Percentiles rank a stretch among this genome's conserved stretches.
phyloP scores from a whole-genome alignment of 2,888 invertebrate genomes.

The Trachelus tabidus region DNA sequence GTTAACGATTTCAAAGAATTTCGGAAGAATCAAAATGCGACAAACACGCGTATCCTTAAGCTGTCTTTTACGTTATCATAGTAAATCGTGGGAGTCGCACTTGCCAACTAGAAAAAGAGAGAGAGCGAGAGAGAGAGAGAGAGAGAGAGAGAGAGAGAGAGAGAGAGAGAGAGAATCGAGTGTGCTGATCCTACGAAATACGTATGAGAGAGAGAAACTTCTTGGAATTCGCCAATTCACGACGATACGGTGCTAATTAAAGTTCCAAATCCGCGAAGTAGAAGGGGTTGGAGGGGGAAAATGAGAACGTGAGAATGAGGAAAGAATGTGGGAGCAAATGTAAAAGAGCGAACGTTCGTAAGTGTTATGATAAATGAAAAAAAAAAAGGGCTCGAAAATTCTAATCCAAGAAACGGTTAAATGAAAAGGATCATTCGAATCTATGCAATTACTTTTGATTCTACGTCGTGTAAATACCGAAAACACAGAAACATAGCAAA shows the following conservation, averaged over 20 bases:
- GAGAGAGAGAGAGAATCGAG: background rate
- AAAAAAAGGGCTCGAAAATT: no score
- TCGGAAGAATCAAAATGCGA: no score
- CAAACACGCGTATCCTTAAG: no score
- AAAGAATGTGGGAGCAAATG: constrained; percentile 6
- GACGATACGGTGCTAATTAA: constrained; percentile 59
- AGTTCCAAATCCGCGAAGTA: constrained; percentile 46
- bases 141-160: no score
- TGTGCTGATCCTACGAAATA: no score
- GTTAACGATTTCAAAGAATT: constrained; percentile 20
- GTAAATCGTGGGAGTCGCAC: no score
- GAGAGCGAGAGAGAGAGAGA: background rate
- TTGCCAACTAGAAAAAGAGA: no score
- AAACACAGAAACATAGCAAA: constrained; percentile 56
- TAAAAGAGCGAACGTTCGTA: background rate
- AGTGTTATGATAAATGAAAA: no score
- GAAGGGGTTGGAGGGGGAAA: constrained; percentile 6
- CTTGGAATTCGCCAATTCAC: constrained; percentile 22
- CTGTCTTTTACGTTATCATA: no score
- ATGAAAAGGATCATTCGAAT: constrained; percentile 21
- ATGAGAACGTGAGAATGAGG: background rate
- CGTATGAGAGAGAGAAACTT: constrained; percentile 6
- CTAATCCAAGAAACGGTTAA: constrained; percentile 19
- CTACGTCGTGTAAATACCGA: constrained; percentile 23
- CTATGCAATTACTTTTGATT: constrained; percentile 25